Evolutionary conservation across 2,888 invertebrate genomes (phyloP).

Genomic region (Lasioglossum villosulum): DNA sequence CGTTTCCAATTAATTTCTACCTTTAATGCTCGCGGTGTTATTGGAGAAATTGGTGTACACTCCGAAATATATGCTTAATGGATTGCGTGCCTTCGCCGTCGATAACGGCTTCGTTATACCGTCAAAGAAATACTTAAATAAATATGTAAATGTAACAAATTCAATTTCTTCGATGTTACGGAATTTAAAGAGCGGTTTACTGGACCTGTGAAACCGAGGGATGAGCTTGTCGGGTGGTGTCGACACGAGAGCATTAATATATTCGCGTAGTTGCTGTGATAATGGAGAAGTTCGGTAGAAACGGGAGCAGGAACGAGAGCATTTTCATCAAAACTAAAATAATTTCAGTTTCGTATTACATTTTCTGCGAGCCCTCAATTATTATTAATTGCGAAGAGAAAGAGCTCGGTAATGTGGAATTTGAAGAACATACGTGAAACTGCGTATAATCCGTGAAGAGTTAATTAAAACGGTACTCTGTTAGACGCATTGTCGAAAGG

Average conservation of each 20-base stretch:
- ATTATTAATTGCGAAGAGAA: neutral
- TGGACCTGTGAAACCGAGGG: neutral
- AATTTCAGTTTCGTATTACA: neutral
- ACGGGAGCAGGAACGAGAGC: neutral
- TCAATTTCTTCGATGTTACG: neutral
- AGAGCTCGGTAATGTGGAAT: neutral
- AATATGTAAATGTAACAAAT: neutral
- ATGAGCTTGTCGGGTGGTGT: neutral
- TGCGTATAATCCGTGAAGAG: neutral
- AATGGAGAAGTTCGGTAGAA: neutral
- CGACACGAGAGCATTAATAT: neutral
- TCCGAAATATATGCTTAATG: conserved; percentile 3
- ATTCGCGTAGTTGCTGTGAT: neutral
- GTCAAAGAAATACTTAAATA: neutral
- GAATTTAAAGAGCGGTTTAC: neutral
- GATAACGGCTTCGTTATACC: neutral
- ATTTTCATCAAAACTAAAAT: neutral
- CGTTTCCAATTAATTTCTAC: conserved; percentile 38
- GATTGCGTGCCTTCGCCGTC: neutral
- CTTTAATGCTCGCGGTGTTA: neutral
- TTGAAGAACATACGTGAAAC: neutral
- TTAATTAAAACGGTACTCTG: neutral
- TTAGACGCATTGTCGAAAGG: neutral
- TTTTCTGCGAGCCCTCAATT: neutral
- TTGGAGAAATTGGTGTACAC: neutral